These are phyloP conservation scores for Cosmia trapezina DNA, from an alignment of 2,888 invertebrate species.

Conservation along the genomic window DNA sequence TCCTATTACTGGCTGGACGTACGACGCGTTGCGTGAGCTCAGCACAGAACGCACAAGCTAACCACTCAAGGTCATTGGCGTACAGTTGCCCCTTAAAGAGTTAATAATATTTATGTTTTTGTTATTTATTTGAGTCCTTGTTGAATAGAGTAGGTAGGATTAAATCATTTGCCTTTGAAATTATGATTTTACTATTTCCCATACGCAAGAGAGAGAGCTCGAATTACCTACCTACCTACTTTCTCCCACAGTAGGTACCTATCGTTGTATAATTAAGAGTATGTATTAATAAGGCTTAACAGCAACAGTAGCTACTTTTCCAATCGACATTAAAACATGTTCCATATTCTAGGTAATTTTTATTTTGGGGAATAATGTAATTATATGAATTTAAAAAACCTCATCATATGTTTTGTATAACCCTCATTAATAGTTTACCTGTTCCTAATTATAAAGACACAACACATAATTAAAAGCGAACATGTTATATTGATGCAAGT, in stretches of 20 bases:
- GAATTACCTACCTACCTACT: too few relatives aligned
- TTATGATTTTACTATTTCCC: neutral
- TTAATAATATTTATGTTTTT: neutral
- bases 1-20: too few relatives aligned
- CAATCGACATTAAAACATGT: neutral
- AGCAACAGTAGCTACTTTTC: neutral
- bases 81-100: too few relatives aligned
- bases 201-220: too few relatives aligned
- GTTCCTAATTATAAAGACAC: neutral
- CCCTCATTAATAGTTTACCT: neutral
- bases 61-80: too few relatives aligned
- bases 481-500: constrained; percentile 9
- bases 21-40: too few relatives aligned
- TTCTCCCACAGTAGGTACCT: neutral
- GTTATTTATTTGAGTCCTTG: neutral
- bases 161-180: neutral
- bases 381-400: neutral
- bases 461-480: constrained; percentile 14
- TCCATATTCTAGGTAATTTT: too few relatives aligned
- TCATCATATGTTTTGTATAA: neutral
- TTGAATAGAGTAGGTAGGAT: neutral
- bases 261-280: too few relatives aligned
- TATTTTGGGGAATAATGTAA: neutral
- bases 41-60: too few relatives aligned
- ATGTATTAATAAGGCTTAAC: neutral